Base-by-base conservation (phyloP, 2,113 vertebrate genomes). In the Alethe diademata region DNA sequence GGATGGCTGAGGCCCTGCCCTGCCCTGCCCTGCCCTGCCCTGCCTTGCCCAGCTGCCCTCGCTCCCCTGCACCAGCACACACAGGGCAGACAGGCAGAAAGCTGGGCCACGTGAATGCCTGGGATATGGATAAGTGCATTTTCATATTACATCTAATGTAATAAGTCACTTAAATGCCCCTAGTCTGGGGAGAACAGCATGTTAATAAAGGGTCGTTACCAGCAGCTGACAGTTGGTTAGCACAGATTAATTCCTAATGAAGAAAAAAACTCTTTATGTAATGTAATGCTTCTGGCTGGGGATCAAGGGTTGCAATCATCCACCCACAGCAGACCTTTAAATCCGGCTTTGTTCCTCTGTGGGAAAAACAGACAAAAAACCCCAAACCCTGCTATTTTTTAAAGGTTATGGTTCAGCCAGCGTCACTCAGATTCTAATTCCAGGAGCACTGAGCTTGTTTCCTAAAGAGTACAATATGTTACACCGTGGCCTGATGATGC, bases 221-320 rank as follows among this genome's bases (percentile, higher is more conserved):
- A 93, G 94, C 93, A 95, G 94, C 75, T 96, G 97, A 94, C 97
- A 98, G 97, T 96, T 98, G 97, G 97, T 97, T 97, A 97, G 96
- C 92, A 93, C 88, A 96, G 97, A 98, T 98, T 98, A 98, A 97
- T 96, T 97, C 95, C 88, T 98, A 98, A 98, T 98, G 98, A 98
- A 97, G 97, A 75, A 93, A 94, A 96, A 96, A 96, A 90, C 95
- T 96, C 97, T 97, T 98, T 98, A 98, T 97, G 96, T 98, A 98
- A 98, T 95, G 92, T 86, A 97, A 96, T 92, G 97, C 94, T 96
- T 96, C 95, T 98, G 98, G 97, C 97, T 72, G 65, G 71, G 84
- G 96, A 97, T 97, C 96, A 97, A 96, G 94, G 84, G 92, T 96
- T 96, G 94, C 97, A 98, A 97, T 98, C 97, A 98, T 97, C 97